Base-by-base conservation (phyloP, 2,113 vertebrate species). In the Stomatorhinus ivindoensis region DNA sequence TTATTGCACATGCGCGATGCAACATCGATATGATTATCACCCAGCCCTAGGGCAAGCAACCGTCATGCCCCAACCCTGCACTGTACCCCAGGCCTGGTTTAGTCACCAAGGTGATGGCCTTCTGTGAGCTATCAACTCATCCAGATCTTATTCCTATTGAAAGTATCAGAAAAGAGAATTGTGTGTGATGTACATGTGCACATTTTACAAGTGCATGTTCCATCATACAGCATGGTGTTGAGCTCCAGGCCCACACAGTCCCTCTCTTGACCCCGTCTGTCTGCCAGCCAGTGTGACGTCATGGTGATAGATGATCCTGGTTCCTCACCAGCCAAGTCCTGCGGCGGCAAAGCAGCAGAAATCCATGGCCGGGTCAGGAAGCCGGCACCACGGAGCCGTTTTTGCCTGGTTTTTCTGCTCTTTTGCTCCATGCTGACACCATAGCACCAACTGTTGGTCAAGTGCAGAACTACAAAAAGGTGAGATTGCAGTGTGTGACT, bases 311-410 rank as follows among this genome's bases (percentile, higher is more conserved):
- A 58, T 42, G 35, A 44, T 3, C n/a, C n/a, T 87, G 31, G 90
- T 89, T 91, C 84, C 90, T 89, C 31, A 58, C 50, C 27, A 92
- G 92, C 92, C 91, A 92, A 92, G 94, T 95, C 94, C 93, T 93
- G 92, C 91, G 92, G 92, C 88, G 93, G 92, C 95, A 93, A 92
- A 91, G 92, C 92, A 86, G 91, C 92, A 93, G 93, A 94, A 93
- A 90, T 91, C 27, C 47, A 87, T 24, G 55, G 88, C 87, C 92
- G 89, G 88, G 88, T 92, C n/a, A 21, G 17, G 15, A 46, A 48
- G 69, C 47, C 15, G n/a, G n/a, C 3, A 27, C n/a, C 17, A 73
- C 44, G 11, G 42, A 11, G 46, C 61, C 3, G 10, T 1, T 11
- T 89, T 73, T 24, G 46, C 35, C 58, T 24, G 15, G 46, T 87